Percentiles rank a stretch among this genome's conserved stretches.
These are phyloP conservation scores for Stomatorhinus walkeri DNA, from an alignment of 2,797 vertebrate species.

Conservation along the genomic window DNA sequence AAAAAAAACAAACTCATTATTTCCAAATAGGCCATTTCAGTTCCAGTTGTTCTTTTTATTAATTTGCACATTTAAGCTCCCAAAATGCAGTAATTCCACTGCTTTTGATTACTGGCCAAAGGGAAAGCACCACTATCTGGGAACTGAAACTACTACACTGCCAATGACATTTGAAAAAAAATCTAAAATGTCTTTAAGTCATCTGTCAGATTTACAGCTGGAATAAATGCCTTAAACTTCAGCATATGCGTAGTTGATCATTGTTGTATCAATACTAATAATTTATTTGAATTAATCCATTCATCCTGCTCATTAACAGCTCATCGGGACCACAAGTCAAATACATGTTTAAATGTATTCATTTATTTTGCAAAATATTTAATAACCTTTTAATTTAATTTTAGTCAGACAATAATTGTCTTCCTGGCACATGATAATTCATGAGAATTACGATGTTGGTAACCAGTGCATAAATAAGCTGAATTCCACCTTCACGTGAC, in stretches of 20 bases:
- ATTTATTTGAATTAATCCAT: not conserved
- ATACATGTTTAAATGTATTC: not conserved
- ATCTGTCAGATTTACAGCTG: not conserved
- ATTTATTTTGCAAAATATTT: not conserved
- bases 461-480: not conserved
- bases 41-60: not conserved
- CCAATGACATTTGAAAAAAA: not conserved
- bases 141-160: not conserved
- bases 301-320: not conserved
- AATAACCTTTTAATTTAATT: not conserved
- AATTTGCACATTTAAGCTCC: slow-evolving; percentile 11
- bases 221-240: not conserved
- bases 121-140: not conserved
- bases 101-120: not conserved
- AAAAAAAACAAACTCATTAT: not conserved
- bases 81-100: not conserved
- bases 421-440: not conserved
- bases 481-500: not conserved
- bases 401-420: not conserved
- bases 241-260: not conserved
- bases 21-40: not conserved
- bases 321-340: not conserved
- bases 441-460: not conserved
- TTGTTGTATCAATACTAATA: not conserved
- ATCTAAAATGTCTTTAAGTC: not conserved